A percentile compares a stretch with the other conserved stretches of the same genome.
Evolutionary conservation across 2,888 invertebrate genomes (phyloP).

Genomic region (Ectemnius lituratus): DNA sequence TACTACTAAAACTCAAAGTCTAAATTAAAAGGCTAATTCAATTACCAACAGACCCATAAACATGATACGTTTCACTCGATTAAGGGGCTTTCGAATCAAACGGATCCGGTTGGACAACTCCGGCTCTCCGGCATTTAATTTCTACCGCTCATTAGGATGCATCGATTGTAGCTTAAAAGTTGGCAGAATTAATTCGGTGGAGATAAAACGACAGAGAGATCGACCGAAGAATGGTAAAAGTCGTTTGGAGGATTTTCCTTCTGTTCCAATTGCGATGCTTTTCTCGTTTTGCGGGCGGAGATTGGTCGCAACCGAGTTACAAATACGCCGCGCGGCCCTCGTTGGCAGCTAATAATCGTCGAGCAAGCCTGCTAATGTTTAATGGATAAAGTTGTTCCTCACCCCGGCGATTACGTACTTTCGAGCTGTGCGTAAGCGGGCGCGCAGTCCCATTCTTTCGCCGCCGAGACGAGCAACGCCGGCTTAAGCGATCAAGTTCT

Average conservation of each 20-base stretch:
- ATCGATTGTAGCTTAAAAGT: not conserved
- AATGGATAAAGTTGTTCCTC: conserved; percentile 9
- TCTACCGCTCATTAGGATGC: conserved; percentile 4
- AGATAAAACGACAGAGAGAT: not conserved
- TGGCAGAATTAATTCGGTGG: not conserved
- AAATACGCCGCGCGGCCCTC: not conserved
- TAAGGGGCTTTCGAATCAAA: not conserved
- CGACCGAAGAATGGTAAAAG: not conserved
- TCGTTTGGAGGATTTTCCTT: not conserved
- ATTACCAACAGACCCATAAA: too few relatives aligned
- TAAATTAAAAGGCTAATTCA: not conserved
- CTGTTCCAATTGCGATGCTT: not conserved
- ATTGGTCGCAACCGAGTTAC: not conserved
- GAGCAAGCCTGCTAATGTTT: conserved; percentile 1
- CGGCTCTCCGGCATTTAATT: not conserved
- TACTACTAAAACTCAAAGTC: not conserved
- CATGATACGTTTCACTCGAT: not conserved
- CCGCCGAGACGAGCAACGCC: not conserved
- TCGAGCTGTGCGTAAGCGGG: conserved; percentile 1
- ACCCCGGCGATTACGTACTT: conserved; percentile 3
- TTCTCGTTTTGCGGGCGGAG: not conserved
- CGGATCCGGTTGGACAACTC: conserved; percentile 2
- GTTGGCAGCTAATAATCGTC: conserved; percentile 4
- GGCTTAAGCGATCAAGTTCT: conserved; percentile 11
- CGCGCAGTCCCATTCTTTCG: conserved; percentile 4